Percentiles rank a stretch among this genome's conserved stretches.
These are phyloP conservation scores for Eulithis prunata DNA, from an alignment of 2,888 invertebrate species.

Conservation along the genomic window DNA sequence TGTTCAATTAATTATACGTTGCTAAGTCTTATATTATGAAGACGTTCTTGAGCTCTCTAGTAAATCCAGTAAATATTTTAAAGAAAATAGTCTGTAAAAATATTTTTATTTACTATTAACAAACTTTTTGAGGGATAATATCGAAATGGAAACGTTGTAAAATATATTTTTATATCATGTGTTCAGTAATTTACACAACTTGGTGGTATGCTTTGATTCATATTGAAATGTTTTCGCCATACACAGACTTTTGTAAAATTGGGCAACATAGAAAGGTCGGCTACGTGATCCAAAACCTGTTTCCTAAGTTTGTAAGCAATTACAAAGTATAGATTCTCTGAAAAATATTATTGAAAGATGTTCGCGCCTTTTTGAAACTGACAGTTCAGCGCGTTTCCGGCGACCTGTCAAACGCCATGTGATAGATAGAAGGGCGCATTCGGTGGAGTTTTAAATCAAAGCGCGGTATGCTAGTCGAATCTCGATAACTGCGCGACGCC, in stretches of 20 bases:
- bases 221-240: constrained; percentile 17
- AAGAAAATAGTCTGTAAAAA: not conserved
- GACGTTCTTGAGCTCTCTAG: not conserved
- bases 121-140: too few relatives aligned
- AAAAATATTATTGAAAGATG: constrained; percentile 50
- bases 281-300: constrained; percentile 39
- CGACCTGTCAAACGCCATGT: constrained; percentile 84
- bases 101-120: too few relatives aligned
- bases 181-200: not conserved
- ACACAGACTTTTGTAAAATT: constrained; percentile 38
- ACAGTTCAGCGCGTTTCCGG: constrained; percentile 78
- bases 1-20: not conserved
- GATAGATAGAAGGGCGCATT: constrained; percentile 84
- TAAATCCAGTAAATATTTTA: not conserved
- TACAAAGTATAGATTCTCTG: constrained; percentile 33
- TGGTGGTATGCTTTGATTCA: not conserved
- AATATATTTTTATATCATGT: not conserved
- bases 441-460: constrained; percentile 81
- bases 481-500: constrained; percentile 77
- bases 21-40: not conserved
- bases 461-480: constrained; percentile 75
- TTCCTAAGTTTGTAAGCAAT: constrained; percentile 37
- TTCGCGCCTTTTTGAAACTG: constrained; percentile 80
- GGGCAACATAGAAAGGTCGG: constrained; percentile 48
- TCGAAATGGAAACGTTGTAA: constrained; percentile 3